Evolutionary conservation across 2,888 invertebrate genomes (phyloP).

Genomic region (Archaeoteleia sp.): DNA sequence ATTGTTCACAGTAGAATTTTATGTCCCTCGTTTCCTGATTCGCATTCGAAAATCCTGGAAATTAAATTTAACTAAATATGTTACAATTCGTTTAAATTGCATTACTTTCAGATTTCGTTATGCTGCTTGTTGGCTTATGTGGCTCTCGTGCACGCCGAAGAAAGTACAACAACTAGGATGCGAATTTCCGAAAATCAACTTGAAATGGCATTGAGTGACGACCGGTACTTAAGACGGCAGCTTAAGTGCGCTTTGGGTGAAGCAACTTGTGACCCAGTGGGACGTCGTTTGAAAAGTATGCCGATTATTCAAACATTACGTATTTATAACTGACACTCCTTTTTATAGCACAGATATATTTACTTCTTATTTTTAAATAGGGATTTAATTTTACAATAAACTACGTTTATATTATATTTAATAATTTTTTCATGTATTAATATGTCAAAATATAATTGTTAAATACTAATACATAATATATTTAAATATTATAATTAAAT

Average conservation of each 20-base stretch:
- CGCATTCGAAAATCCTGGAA: no score
- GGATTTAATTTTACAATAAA: no score
- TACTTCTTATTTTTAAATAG: no score
- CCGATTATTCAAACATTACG: conserved; percentile 3
- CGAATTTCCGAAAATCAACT: conserved; percentile 81
- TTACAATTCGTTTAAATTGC: conserved; percentile 6
- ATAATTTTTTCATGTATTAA: no score
- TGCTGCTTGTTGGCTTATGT: conserved; percentile 52
- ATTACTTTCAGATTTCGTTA: conserved; percentile 61
- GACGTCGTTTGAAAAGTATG: conserved; percentile 83
- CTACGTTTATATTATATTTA: no score
- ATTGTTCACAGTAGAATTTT: no score
- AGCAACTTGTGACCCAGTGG: conserved; percentile 84
- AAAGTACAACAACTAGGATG: conserved; percentile 67
- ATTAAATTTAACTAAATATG: no score
- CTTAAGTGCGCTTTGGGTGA: conserved; percentile 85
- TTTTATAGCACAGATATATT: background rate
- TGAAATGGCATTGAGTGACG: conserved; percentile 82
- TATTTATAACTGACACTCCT: background rate
- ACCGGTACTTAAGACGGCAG: conserved; percentile 82
- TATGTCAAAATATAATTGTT: no score
- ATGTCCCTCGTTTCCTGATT: no score
- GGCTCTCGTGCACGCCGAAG: conserved; percentile 54
- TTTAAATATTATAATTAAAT: no score
- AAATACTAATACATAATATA: no score